Evolutionary conservation across 2,113 vertebrate genomes (phyloP), one percentile per base, ranked within the genome.

Genomic region (Centrocercus urophasianus): DNA sequence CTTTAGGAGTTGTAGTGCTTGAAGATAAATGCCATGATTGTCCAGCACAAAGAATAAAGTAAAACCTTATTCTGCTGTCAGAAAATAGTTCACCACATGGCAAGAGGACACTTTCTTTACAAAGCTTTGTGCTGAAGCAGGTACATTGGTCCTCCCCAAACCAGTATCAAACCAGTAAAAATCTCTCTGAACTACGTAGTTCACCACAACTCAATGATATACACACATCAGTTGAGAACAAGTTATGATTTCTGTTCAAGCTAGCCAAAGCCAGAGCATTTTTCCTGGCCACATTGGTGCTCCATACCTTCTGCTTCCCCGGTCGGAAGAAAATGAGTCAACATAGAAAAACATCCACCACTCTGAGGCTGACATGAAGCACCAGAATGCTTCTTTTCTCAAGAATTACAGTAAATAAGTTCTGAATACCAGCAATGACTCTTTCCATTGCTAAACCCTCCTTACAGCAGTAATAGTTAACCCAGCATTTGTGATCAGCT

Each of bases 211-310:
- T 43, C 32, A 57, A 14, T 28, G 54, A 16, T 1, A 3, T 16
- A 18, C 9, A 47, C 6, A 2, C 0, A 1, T 10, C 30, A 9
- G 18, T 0, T 3, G 10, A 88, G n/a, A 38, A 15, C 10, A 64
- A 50, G 47, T 5, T n/a, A 32, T 14, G n/a, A 34, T 19, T 74
- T 15, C 12, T 5, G 11, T 5, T 14, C 8, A 45, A 45, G 21
- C 15, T 22, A 40, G 45, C 45, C n/a, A 16, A 4, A 30, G n/a
- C 8, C 38, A 47, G 50, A 50, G 10, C 34, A 8, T 3, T 4
- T 0, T 2, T 48, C 65, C 11, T 1, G 34, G 63, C 28, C 52
- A n/a, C 77, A 56, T 13, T 61, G 8, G 19, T 24, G 36, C 13
- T n/a, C 69, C 43, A 45, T n/a, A 77, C 6, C 18, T n/a, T 69